Conservation (phyloP, 2,797 vertebrate genomes). For the Manis pentadactyla region DNA sequence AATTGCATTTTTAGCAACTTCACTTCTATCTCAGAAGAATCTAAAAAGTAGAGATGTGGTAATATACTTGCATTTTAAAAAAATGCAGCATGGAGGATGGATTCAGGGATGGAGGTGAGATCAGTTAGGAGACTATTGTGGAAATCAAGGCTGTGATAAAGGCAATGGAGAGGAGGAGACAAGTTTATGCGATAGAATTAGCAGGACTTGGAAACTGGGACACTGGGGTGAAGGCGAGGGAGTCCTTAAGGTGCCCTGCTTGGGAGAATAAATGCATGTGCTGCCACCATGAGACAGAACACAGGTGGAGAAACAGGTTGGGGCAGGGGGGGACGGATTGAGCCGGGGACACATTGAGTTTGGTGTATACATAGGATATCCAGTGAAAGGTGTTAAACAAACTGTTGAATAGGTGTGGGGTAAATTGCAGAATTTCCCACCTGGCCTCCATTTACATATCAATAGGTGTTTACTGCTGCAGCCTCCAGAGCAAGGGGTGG, state of each 20-base stretch:
- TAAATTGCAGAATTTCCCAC: too few relatives aligned
- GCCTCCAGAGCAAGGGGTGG: too few relatives aligned
- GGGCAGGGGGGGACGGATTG: background rate
- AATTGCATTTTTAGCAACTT: slow-evolving; percentile 66
- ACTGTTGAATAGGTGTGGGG: background rate
- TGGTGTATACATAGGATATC: background rate
- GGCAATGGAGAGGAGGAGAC: background rate
- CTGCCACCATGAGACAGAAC: background rate
- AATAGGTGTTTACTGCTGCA: too few relatives aligned
- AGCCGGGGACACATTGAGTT: background rate
- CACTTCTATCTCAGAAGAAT: slow-evolving; percentile 56
- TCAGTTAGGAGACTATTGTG: background rate
- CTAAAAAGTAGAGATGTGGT: slow-evolving; percentile 15
- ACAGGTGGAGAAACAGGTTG: background rate
- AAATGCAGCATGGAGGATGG: background rate
- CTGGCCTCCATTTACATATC: too few relatives aligned
- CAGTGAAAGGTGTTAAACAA: background rate
- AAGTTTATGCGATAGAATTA: background rate
- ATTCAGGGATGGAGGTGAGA: background rate
- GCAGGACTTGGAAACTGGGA: background rate
- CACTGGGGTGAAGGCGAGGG: background rate
- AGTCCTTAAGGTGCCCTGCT: background rate
- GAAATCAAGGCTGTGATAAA: background rate
- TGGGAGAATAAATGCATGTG: background rate
- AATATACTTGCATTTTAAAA: slow-evolving; percentile 48